phyloP scores from a whole-genome alignment of 2,113 vertebrate genomes.

The Saccopteryx bilineata region DNA sequence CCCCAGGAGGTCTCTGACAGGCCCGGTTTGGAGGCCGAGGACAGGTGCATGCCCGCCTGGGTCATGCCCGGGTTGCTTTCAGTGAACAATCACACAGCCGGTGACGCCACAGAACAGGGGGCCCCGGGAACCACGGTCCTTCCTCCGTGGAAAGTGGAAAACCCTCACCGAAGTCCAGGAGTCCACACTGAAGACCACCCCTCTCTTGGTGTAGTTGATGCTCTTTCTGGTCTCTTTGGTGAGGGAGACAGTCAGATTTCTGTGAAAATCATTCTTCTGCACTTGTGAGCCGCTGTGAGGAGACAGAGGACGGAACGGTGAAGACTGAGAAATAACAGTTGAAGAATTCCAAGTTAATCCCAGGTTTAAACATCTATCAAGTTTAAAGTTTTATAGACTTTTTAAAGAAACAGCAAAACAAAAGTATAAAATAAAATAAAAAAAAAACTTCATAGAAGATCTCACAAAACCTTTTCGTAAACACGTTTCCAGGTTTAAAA shows the following conservation, averaged over 20 bases:
- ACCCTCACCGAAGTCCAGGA: conserved; percentile 86
- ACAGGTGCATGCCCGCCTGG: not conserved
- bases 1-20: not conserved
- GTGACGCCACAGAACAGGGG: not conserved
- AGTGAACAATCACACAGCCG: fast-evolving
- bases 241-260: conserved; percentile 74
- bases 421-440: not conserved
- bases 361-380: not conserved
- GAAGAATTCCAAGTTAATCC: fast-evolving
- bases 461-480: not conserved
- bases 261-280: conserved; percentile 71
- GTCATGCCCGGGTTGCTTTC: not conserved
- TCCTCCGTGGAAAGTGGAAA: not conserved
- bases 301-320: conserved; percentile 42
- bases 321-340: not conserved
- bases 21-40: not conserved
- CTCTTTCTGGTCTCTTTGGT: conserved; percentile 71
- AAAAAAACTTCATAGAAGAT: not conserved
- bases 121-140: not conserved
- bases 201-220: conserved; percentile 85
- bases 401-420: not conserved
- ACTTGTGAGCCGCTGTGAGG: conserved; percentile 68
- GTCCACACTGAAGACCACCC: conserved; percentile 85
- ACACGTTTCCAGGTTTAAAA: not conserved
- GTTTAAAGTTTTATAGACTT: too few relatives aligned